A percentile compares a stretch with the other conserved stretches of the same genome.
Evolutionary conservation across 2,113 vertebrate species (phyloP).

Genomic region (Catharus bicknelli): DNA sequence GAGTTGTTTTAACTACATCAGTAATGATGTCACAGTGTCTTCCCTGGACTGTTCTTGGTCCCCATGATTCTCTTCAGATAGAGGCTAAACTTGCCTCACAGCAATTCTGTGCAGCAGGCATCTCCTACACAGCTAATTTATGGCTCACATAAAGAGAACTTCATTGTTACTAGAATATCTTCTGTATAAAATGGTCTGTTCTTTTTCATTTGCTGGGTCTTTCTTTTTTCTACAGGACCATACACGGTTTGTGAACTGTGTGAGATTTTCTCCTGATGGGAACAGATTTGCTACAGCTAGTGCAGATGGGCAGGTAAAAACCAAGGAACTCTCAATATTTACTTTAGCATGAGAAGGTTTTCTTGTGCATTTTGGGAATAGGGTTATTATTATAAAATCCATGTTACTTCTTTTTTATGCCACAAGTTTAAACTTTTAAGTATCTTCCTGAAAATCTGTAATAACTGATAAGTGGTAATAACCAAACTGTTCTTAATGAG

Average conservation of each 20-base stretch:
- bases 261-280: constrained; percentile 92
- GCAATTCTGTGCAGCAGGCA: not conserved
- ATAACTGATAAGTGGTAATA: not conserved
- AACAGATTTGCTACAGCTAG: constrained; percentile 85
- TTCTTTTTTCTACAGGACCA: constrained; percentile 79
- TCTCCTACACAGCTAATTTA: not conserved
- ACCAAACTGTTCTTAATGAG: not conserved
- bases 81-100: not conserved
- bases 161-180: not conserved
- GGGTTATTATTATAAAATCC: not conserved
- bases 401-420: not conserved
- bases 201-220: not conserved
- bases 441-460: not conserved
- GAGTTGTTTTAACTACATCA: not conserved
- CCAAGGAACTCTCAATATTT: not conserved
- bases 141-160: not conserved
- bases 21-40: not conserved
- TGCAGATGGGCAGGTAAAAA: constrained; percentile 89
- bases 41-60: not conserved
- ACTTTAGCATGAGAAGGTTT: not conserved
- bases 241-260: constrained; percentile 90
- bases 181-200: not conserved
- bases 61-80: not conserved
- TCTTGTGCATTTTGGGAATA: not conserved
- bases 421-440: not conserved